phyloP scores from a whole-genome alignment of 2,888 invertebrate species.

The Caenorhabditis plicata region DNA sequence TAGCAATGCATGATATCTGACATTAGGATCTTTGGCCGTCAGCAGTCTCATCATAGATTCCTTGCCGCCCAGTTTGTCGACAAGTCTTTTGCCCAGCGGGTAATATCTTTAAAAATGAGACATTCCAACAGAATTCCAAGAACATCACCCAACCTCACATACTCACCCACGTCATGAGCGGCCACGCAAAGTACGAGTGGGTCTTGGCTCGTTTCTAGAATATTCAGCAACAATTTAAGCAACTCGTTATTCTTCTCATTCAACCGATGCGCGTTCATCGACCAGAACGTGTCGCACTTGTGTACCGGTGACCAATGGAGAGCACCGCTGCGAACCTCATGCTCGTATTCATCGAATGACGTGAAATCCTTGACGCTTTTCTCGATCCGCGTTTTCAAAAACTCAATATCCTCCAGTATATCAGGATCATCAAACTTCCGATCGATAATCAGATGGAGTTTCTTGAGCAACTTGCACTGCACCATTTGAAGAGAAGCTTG shows the following conservation, averaged over 20 bases:
- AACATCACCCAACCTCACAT: slow-evolving; percentile 81
- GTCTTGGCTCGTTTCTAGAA: slow-evolving; percentile 87
- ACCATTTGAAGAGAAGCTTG: slow-evolving; percentile 98
- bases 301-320: slow-evolving; percentile 98
- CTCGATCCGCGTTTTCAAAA: slow-evolving; percentile 85
- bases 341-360: slow-evolving; percentile 89
- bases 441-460: slow-evolving; percentile 85
- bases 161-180: slow-evolving; percentile 95
- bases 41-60: slow-evolving; percentile 94
- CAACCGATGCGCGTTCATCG: slow-evolving; percentile 89
- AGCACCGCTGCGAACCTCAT: slow-evolving; percentile 70
- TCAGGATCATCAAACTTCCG: slow-evolving; percentile 96
- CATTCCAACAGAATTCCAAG: neutral
- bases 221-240: slow-evolving; percentile 85
- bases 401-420: slow-evolving; percentile 79
- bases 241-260: slow-evolving; percentile 96
- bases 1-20: slow-evolving; percentile 91
- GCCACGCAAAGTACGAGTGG: slow-evolving; percentile 92
- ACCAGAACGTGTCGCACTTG: slow-evolving; percentile 96
- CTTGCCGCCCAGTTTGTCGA: slow-evolving; percentile 95
- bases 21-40: slow-evolving; percentile 94
- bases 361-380: slow-evolving; percentile 86
- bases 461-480: slow-evolving; percentile 84
- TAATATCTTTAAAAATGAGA: slow-evolving; percentile 14
- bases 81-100: slow-evolving; percentile 72